Evolutionary conservation across 2,888 invertebrate species (phyloP).

Genomic region (Lissonota sp.): DNA sequence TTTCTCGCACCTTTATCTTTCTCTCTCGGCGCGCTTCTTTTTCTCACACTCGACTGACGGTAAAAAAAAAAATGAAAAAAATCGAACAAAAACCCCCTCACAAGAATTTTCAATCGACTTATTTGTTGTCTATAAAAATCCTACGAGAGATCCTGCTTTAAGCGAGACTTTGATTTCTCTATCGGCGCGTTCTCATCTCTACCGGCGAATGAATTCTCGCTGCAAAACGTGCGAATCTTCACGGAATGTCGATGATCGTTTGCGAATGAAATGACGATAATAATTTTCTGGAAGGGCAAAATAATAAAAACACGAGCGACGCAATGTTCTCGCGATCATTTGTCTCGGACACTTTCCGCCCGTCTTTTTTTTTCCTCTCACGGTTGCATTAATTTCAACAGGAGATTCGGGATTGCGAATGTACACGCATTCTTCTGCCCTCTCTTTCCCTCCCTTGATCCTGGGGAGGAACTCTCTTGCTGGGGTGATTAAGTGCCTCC

Average conservation of each 20-base stretch:
- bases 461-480: slow-evolving; percentile 57
- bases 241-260: neutral
- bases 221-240: neutral
- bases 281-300: neutral
- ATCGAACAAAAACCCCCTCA: neutral
- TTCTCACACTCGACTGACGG: slow-evolving; percentile 25
- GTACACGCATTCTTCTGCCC: slow-evolving; percentile 8
- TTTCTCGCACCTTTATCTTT: slow-evolving; percentile 10
- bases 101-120: slow-evolving; percentile 14
- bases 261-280: neutral
- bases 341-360: slow-evolving; percentile 69
- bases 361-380: slow-evolving; percentile 72
- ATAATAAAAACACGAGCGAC: slow-evolving; percentile 54
- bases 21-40: slow-evolving; percentile 4
- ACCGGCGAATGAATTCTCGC: slow-evolving; percentile 7
- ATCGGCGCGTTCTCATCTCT: slow-evolving; percentile 27
- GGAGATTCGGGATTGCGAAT: slow-evolving; percentile 61
- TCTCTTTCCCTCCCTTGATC: neutral
- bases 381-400: slow-evolving; percentile 77
- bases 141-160: neutral
- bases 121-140: slow-evolving; percentile 25
- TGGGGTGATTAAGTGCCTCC: slow-evolving; percentile 53
- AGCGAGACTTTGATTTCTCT: slow-evolving; percentile 20
- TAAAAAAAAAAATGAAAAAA: slow-evolving; percentile 15
- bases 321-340: slow-evolving; percentile 73